phyloP scores from a whole-genome alignment of 2,113 vertebrate genomes.

The Oophaga pumilio region DNA sequence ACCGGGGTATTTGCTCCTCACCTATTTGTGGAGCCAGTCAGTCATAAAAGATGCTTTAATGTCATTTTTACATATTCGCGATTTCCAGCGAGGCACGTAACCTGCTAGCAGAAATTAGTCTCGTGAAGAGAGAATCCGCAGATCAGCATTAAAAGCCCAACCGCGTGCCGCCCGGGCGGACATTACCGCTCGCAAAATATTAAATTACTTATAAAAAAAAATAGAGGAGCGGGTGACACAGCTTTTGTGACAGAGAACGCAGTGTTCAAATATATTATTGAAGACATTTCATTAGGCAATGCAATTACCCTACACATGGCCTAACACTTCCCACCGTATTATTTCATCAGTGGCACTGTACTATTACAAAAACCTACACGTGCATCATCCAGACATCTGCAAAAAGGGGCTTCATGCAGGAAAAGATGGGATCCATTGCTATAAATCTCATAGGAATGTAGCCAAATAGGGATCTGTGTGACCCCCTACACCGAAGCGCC shows the following conservation, averaged over 20 bases:
- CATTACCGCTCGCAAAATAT: slow-evolving; percentile 15
- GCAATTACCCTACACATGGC: slow-evolving; percentile 36
- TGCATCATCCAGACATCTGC: slow-evolving; percentile 18
- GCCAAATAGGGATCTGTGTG: too few species aligned
- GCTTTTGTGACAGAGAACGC: slow-evolving; percentile 23
- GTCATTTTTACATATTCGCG: slow-evolving; percentile 65
- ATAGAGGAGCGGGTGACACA: neutral
- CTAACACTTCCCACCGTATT: slow-evolving; percentile 13
- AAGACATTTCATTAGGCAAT: slow-evolving; percentile 42
- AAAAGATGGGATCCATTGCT: neutral
- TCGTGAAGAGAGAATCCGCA: slow-evolving; percentile 47
- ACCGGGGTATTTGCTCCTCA: slow-evolving; percentile 56
- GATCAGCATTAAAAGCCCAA: slow-evolving; percentile 46
- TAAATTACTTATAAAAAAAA: slow-evolving; percentile 42
- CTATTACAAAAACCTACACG: slow-evolving; percentile 36
- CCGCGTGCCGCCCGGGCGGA: neutral
- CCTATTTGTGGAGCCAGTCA: slow-evolving; percentile 63
- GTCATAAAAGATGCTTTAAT: slow-evolving; percentile 66
- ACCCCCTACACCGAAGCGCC: neutral
- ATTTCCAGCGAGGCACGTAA: slow-evolving; percentile 66
- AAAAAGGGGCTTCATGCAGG: too few species aligned
- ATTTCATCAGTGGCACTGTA: slow-evolving; percentile 28
- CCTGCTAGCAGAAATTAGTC: slow-evolving; percentile 54
- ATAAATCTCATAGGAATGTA: neutral
- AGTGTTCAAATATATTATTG: slow-evolving; percentile 41